These are phyloP conservation scores for Holothuria leucospilota DNA, from an alignment of 53 echinoderm and acorn worm genomes.

Conservation along the genomic window DNA sequence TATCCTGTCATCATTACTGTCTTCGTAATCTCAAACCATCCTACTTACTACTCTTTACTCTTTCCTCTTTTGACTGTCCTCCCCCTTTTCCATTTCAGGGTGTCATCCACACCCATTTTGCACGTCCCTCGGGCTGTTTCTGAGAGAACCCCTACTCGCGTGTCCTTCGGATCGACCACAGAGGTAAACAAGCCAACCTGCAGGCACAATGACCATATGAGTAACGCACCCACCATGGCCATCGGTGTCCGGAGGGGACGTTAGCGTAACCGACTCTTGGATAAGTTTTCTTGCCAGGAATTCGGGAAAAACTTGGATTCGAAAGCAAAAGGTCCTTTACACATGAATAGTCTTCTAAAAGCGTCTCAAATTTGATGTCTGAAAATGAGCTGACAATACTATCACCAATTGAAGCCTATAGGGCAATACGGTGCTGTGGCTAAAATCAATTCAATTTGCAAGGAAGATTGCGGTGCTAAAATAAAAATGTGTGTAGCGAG, in stretches of 20 bases:
- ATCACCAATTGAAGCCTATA: no score
- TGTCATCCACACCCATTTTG: constrained; percentile 27
- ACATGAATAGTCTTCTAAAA: no score
- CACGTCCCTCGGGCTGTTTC: constrained; percentile 11
- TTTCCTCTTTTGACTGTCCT: background rate
- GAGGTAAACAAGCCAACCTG: constrained; percentile 6
- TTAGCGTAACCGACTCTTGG: constrained; percentile 3
- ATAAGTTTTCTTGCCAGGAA: constrained; percentile 11
- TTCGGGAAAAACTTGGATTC: background rate
- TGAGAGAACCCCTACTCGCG: constrained; percentile 6
- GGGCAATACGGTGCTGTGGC: no score
- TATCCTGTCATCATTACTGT: constrained; percentile 27
- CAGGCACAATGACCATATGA: constrained; percentile 26
- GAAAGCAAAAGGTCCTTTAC: no score
- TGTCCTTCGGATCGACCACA: constrained; percentile 29
- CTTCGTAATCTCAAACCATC: constrained; percentile 33
- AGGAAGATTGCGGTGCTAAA: no score
- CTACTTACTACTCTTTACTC: background rate
- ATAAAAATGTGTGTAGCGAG: no score
- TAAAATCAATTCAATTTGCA: no score
- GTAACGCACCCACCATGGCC: constrained; percentile 27
- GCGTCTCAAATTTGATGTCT: no score
- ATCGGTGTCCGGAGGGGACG: constrained; percentile 7
- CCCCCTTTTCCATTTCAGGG: background rate
- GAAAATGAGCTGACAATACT: no score